Evolutionary conservation across 2,888 invertebrate species (phyloP).

Genomic region (Busseola fusca): DNA sequence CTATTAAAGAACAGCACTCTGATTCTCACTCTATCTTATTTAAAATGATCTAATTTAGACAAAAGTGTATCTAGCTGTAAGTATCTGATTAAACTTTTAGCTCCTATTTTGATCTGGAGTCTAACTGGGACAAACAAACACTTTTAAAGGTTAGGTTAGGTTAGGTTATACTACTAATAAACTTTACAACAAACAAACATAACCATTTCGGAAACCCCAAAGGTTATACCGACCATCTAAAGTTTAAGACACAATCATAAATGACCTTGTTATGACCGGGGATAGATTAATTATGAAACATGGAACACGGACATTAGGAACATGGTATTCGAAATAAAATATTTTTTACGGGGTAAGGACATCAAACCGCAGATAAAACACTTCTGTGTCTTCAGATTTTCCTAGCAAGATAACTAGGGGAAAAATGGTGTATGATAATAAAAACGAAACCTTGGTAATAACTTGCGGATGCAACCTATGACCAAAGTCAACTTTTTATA

Average conservation of each 20-base stretch:
- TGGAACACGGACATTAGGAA: too few relatives aligned
- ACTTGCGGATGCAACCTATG: not conserved
- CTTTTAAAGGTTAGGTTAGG: slow-evolving; percentile 14
- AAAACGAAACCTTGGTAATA: not conserved
- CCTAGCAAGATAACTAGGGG: not conserved
- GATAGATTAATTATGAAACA: not conserved
- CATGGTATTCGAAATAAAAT: not conserved
- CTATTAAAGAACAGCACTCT: too few relatives aligned
- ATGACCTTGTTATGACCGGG: slow-evolving; percentile 3
- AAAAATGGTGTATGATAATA: not conserved
- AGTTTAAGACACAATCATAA: slow-evolving; percentile 24
- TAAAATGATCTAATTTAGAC: slow-evolving; percentile 2
- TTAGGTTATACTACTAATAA: slow-evolving; percentile 39
- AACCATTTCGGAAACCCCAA: slow-evolving; percentile 20
- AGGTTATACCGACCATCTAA: slow-evolving; percentile 4
- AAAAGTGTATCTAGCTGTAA: not conserved
- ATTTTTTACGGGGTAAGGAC: not conserved
- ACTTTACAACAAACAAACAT: too few relatives aligned
- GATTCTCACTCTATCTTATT: too few relatives aligned
- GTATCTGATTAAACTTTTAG: not conserved
- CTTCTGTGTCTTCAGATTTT: not conserved
- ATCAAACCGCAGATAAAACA: not conserved
- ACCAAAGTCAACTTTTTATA: not conserved
- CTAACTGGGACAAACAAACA: slow-evolving; percentile 36
- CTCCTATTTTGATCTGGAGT: not conserved